Base-by-base conservation (phyloP, 2,797 vertebrate genomes). In the Enteromius anoplus region DNA sequence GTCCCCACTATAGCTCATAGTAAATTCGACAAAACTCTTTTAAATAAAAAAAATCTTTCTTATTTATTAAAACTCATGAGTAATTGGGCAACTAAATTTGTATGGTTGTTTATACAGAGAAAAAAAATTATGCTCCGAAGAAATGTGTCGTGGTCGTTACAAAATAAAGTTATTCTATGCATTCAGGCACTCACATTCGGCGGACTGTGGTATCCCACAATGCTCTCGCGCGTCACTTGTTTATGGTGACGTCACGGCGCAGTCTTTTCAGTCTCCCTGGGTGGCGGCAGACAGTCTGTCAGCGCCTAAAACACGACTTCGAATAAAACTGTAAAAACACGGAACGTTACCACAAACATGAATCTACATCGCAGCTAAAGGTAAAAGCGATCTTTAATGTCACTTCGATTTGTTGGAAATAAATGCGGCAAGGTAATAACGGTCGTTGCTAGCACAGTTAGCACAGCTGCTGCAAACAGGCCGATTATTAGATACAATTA, bases 171-270 rank as follows among this genome's bases (percentile, higher is more conserved):
- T 21, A 19, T 21, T 72, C 12, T 12, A 5, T 29, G 34, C 7
- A 3, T 60, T 14, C 23, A 12, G 4, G 9, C 17, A 2, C 34
- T 42, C 14, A 6, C 19, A 15, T 45, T 53, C 82, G 92, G 91
- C 91, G 89, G 91, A 92, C 89, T 89, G 15, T 12, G 64, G 62
- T 23, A 85, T 82, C 93, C 94, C 93, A 94, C 82, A 92, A 94
- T 94, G 94, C 94, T 91, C 51, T 75, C 12, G 87, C 76, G 8
- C 87, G 1, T 4, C 29, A 47, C 89, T 87, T 92, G 92, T 93
- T 94, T 90, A 78, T 90, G 89, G 79, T 93, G 92, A 94, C 93
- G 92, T 94, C 91, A 90, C 32, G 26, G 45, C 21, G 69, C 69
- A 69, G 66, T 68, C 86, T 81, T 9, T 62, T 75, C 81, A 65